These are phyloP conservation scores for Solen grandis DNA, from an alignment of 1,140 invertebrate genomes.

Conservation along the genomic window DNA sequence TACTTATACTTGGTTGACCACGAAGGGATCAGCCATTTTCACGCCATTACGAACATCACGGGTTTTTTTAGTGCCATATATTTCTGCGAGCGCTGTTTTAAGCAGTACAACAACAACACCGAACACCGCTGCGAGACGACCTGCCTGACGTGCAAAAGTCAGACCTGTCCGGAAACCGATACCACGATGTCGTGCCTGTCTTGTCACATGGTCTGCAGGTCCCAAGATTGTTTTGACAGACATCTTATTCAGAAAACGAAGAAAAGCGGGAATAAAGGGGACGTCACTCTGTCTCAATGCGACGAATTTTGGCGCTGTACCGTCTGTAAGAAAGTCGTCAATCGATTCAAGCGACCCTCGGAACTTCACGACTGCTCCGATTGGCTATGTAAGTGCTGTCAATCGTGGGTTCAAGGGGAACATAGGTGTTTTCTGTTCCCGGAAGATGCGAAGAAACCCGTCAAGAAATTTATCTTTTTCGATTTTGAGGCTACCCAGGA, in stretches of 20 bases:
- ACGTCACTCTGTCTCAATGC: no score
- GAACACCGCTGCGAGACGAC: constrained; percentile 24
- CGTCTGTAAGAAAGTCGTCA: no score
- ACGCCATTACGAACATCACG: constrained; percentile 24
- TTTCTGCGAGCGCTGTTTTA: constrained; percentile 16
- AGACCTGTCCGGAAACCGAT: constrained; percentile 1
- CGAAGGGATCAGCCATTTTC: constrained; percentile 19
- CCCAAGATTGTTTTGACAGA: not conserved
- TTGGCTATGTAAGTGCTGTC: no score
- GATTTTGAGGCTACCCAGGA: constrained; percentile 32
- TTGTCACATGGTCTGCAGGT: constrained; percentile 17
- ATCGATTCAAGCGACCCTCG: no score
- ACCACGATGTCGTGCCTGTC: not conserved
- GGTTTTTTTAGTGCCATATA: constrained; percentile 22
- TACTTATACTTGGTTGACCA: constrained; percentile 28
- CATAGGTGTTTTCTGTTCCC: no score
- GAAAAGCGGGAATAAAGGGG: no score
- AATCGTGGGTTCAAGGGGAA: no score
- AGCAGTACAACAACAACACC: constrained; percentile 12
- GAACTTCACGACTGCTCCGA: no score
- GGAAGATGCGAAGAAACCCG: no score
- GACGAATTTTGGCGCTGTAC: no score
- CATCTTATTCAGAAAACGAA: no score
- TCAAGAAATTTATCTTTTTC: constrained; percentile 27
- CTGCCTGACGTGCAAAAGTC: constrained; percentile 1